Conservation (phyloP, 1,140 invertebrate genomes). For the Helicoverpa zea region DNA sequence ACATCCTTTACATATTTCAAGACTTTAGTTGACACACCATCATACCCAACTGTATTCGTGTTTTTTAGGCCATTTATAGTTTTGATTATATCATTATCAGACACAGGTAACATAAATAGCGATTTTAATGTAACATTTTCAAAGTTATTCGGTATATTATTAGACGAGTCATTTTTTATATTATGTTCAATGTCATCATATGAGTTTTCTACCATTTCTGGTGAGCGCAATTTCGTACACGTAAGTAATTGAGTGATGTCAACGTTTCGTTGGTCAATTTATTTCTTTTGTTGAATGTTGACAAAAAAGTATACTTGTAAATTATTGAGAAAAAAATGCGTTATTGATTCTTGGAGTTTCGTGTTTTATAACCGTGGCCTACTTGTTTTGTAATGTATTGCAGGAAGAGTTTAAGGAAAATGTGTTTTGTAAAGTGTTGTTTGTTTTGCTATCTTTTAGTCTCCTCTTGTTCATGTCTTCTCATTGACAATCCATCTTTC, state of each 20-base stretch:
- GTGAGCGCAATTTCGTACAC: slow-evolving; percentile 17
- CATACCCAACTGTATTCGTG: too few relatives aligned
- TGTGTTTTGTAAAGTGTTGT: not conserved
- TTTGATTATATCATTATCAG: not conserved
- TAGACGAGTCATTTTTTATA: too few relatives aligned
- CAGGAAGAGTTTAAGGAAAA: slow-evolving; percentile 14
- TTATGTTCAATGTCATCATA: too few relatives aligned
- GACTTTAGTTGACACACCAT: too few relatives aligned
- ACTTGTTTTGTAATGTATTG: slow-evolving; percentile 2
- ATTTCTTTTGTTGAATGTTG: not conserved
- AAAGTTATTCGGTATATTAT: too few relatives aligned
- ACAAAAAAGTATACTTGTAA: slow-evolving; percentile 11
- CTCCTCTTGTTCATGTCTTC: too few relatives aligned
- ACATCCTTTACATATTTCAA: too few relatives aligned
- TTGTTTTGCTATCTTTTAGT: too few relatives aligned
- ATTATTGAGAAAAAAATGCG: not conserved
- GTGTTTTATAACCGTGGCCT: not conserved
- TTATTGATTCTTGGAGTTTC: slow-evolving; percentile 4
- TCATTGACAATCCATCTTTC: too few relatives aligned
- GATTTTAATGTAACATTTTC: too few relatives aligned
- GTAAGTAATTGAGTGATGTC: slow-evolving; percentile 42
- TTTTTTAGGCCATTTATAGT: not conserved
- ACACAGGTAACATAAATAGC: too few relatives aligned
- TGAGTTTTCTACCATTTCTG: slow-evolving; percentile 45
- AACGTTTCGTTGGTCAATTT: slow-evolving; percentile 12